Evolutionary conservation across 2,797 vertebrate species (phyloP).

Genomic region (Platalea minor): DNA sequence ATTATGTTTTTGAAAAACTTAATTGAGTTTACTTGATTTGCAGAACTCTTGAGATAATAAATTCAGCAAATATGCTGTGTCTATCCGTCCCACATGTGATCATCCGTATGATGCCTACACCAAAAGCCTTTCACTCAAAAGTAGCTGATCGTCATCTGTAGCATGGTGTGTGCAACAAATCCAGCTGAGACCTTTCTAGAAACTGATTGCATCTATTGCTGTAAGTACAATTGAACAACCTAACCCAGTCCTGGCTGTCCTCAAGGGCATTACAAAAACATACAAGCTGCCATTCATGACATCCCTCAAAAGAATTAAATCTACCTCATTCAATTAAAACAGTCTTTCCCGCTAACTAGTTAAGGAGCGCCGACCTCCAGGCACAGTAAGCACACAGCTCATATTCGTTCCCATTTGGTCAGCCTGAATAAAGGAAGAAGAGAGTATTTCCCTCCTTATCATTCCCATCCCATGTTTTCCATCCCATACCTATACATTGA

Average conservation of each 20-base stretch:
- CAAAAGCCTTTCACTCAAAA: not conserved
- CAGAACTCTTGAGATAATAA: not conserved
- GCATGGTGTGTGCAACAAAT: not conserved
- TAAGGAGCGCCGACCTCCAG: not conserved
- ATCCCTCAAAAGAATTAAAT: not conserved
- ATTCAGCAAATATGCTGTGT: not conserved
- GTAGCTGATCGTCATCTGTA: fast-evolving
- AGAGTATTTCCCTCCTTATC: not conserved
- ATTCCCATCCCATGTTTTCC: not conserved
- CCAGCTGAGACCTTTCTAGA: not conserved
- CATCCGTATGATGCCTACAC: not conserved
- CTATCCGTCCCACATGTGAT: not conserved
- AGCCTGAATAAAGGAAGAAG: not conserved
- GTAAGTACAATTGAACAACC: not conserved
- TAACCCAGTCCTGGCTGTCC: not conserved
- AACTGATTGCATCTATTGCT: not conserved
- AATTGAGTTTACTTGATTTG: not conserved
- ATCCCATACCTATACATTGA: not conserved
- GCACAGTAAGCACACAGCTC: not conserved
- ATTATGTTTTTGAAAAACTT: not conserved
- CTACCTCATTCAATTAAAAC: not conserved
- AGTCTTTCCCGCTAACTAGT: not conserved
- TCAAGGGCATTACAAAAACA: not conserved
- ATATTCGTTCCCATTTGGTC: not conserved
- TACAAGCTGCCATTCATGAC: not conserved